Evolutionary conservation across 30 jellyfish, hydroid and myxozoan species (phyloP).

Genomic region (Cassiopea andromeda): DNA sequence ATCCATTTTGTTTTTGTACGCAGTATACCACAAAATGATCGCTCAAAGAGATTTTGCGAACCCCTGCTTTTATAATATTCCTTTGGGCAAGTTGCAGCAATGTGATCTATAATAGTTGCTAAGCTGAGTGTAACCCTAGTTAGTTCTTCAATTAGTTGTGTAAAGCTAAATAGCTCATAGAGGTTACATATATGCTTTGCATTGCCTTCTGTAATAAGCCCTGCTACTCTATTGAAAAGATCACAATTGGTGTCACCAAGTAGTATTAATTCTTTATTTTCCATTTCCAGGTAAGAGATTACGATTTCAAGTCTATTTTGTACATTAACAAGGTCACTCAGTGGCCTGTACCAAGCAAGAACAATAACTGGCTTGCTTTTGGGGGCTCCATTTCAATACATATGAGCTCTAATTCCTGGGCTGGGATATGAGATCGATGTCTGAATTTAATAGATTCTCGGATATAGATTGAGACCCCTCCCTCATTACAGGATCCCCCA

Average conservation of each 20-base stretch:
- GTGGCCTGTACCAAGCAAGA: constrained; percentile 51
- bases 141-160: constrained; percentile 23
- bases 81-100: constrained; percentile 22
- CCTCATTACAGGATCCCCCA: constrained; percentile 14
- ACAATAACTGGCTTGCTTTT: neutral
- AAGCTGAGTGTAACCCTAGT: constrained; percentile 31
- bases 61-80: constrained; percentile 36
- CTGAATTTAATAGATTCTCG: neutral
- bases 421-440: neutral
- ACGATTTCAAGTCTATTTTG: neutral
- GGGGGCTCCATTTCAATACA: neutral
- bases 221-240: constrained; percentile 4
- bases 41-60: constrained; percentile 6
- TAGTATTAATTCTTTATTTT: constrained; percentile 21
- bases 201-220: neutral
- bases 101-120: constrained; percentile 34
- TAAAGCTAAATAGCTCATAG: constrained; percentile 28
- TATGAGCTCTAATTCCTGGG: neutral
- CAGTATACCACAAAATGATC: constrained; percentile 23
- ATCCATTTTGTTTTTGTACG: neutral
- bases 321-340: constrained; percentile 10
- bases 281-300: neutral
- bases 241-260: constrained; percentile 53
- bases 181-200: constrained; percentile 14
- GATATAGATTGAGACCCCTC: constrained; percentile 47